Conservation (phyloP, 2,797 vertebrate species). For the Sylvia borin region DNA sequence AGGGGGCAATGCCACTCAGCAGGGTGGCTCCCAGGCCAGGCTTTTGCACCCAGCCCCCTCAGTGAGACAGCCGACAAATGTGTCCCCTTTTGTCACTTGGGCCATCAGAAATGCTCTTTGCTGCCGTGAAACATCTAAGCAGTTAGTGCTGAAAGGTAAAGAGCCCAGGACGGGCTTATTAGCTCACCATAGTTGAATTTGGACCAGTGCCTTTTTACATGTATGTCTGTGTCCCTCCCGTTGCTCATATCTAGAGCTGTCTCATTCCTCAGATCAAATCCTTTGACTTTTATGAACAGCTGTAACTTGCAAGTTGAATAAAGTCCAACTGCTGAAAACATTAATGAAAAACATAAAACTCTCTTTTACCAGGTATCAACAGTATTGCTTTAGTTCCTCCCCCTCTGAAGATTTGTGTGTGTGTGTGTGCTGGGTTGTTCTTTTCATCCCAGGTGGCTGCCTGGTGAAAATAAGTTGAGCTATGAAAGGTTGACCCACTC, state of each 20-base stretch:
- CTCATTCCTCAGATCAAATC: conserved; percentile 14
- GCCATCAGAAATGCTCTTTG: neutral
- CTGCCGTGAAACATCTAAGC: neutral
- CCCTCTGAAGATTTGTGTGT: neutral
- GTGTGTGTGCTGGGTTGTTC: neutral
- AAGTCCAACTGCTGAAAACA: conserved; percentile 2
- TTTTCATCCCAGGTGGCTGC: conserved; percentile 49
- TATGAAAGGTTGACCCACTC: conserved; percentile 37
- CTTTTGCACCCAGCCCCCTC: neutral
- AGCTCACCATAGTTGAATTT: neutral
- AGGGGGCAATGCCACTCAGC: neutral
- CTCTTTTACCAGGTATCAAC: neutral
- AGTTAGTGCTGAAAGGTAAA: neutral
- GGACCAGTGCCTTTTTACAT: neutral
- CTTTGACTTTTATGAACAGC: neutral
- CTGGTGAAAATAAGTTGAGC: conserved; percentile 43
- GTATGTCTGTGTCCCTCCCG: fast-evolving
- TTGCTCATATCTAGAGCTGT: conserved; percentile 16
- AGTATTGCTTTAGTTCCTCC: neutral
- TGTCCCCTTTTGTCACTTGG: neutral
- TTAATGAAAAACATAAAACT: conserved; percentile 33
- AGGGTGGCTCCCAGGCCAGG: neutral
- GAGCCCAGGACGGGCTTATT: neutral
- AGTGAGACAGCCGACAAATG: neutral
- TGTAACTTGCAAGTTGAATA: conserved; percentile 31